A percentile compares a stretch with the other conserved stretches of the same genome.
phyloP scores from a whole-genome alignment of 2,797 vertebrate species.

The Tachyglossus aculeatus region DNA sequence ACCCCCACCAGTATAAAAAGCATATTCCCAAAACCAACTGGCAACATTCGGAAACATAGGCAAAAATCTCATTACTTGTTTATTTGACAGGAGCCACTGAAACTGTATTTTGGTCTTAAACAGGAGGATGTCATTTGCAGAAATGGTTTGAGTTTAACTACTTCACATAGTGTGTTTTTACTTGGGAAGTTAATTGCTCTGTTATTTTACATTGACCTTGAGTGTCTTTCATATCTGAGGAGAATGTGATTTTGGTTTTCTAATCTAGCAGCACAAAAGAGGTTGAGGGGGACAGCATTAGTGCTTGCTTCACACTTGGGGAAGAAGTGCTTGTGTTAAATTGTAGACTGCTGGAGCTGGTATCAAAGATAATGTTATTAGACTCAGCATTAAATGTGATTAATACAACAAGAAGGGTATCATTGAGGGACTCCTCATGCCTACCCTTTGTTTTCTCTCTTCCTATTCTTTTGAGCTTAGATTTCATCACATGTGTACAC shows the following conservation, averaged over 20 bases:
- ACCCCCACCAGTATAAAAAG: neutral
- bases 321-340: constrained; percentile 50
- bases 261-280: constrained; percentile 71
- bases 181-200: constrained; percentile 66
- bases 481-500: neutral
- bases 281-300: constrained; percentile 16
- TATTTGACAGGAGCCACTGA: neutral
- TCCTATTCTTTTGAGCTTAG: constrained; percentile 34
- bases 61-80: neutral
- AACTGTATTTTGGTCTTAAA: neutral
- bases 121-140: neutral
- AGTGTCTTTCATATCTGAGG: constrained; percentile 51
- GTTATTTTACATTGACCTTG: constrained; percentile 64
- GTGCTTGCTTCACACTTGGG: constrained; percentile 19
- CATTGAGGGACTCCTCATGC: neutral
- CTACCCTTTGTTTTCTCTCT: constrained; percentile 34
- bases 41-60: neutral
- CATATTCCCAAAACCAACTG: neutral
- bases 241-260: constrained; percentile 65
- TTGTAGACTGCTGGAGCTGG: constrained; percentile 52
- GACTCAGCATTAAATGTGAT: constrained; percentile 50
- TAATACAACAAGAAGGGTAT: constrained; percentile 27
- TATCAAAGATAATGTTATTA: constrained; percentile 59
- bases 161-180: constrained; percentile 18
- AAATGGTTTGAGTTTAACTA: constrained; percentile 16